Percentiles rank a stretch among this genome's conserved stretches.
phyloP scores from a whole-genome alignment of 2,888 invertebrate genomes.

The Ophioninae sp. region DNA sequence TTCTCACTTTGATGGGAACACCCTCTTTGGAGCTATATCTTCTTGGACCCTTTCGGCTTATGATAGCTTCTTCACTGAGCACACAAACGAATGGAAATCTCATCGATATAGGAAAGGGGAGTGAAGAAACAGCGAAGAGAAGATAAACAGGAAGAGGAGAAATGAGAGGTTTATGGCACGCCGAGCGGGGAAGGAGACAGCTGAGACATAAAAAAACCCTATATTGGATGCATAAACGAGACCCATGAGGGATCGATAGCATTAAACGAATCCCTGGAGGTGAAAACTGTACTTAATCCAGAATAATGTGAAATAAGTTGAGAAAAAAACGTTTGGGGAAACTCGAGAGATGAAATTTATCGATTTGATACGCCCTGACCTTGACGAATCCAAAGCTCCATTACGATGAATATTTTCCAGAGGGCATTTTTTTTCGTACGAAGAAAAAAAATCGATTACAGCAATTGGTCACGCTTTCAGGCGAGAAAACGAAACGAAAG shows the following conservation, averaged over 20 bases:
- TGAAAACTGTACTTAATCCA: no score
- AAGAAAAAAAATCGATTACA: no score
- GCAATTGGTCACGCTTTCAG: no score
- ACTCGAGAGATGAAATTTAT: slow-evolving; percentile 17
- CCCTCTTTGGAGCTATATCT: slow-evolving; percentile 5
- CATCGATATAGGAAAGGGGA: background rate
- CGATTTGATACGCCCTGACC: background rate
- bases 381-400: no score
- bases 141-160: background rate
- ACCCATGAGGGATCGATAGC: background rate
- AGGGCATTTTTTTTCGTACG: no score
- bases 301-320: background rate
- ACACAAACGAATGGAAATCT: slow-evolving; percentile 19
- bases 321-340: background rate
- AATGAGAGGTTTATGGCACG: background rate
- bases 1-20: no score
- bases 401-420: no score
- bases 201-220: background rate
- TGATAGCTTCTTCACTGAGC: slow-evolving; percentile 12
- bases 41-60: no score
- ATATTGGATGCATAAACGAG: background rate
- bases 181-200: background rate
- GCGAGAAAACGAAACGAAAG: no score
- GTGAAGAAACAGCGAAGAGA: background rate
- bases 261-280: no score